Percentiles rank a stretch among this genome's conserved stretches.
Conservation (phyloP, 2,888 invertebrate genomes). For the Euclidia mi region DNA sequence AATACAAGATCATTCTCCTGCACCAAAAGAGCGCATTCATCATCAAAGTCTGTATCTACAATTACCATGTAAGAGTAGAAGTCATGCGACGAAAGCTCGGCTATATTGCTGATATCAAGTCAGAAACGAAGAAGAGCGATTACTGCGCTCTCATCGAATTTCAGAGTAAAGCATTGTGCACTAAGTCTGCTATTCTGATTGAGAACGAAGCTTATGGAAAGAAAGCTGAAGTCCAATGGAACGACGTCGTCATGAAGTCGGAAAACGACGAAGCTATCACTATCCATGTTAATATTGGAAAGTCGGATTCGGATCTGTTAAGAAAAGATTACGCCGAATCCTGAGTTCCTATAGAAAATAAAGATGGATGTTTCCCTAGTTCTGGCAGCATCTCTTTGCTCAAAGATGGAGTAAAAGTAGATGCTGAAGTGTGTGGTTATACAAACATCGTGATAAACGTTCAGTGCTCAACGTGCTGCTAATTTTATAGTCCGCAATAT, state of each 20-base stretch:
- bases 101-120: conserved; percentile 78
- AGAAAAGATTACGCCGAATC: conserved; percentile 73
- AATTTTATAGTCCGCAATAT: conserved; percentile 43
- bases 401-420: conserved; percentile 5
- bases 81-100: conserved; percentile 85
- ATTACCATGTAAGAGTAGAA: conserved; percentile 85
- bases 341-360: conserved; percentile 44
- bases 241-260: conserved; percentile 81
- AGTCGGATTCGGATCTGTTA: conserved; percentile 68
- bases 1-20: conserved; percentile 84
- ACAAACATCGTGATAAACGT: conserved; percentile 31
- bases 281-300: conserved; percentile 85
- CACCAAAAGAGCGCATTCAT: conserved; percentile 86
- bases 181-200: conserved; percentile 83
- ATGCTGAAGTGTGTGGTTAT: conserved; percentile 22
- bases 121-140: conserved; percentile 81
- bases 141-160: conserved; percentile 85
- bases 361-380: conserved; percentile 38
- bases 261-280: conserved; percentile 86
- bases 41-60: conserved; percentile 87
- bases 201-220: conserved; percentile 86
- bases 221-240: conserved; percentile 87
- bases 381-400: conserved; percentile 36
- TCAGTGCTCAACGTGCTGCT: conserved; percentile 34
- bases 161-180: conserved; percentile 83